A percentile compares a stretch with the other conserved stretches of the same genome.
These are phyloP conservation scores for Phocoena phocoena DNA, from an alignment of 2,113 vertebrate genomes.

Conservation along the genomic window DNA sequence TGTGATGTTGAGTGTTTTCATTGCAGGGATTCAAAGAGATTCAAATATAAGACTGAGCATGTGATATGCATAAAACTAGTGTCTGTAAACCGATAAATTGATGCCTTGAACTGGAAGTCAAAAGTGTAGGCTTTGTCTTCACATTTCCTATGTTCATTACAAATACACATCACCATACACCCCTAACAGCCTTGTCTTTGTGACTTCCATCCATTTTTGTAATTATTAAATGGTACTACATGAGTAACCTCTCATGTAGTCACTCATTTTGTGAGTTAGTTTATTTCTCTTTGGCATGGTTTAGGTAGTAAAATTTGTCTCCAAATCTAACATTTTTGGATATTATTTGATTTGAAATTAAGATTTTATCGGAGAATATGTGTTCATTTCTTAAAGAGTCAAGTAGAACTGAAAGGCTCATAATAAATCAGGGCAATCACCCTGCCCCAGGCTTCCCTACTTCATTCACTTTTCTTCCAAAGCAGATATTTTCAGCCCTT, in stretches of 20 bases:
- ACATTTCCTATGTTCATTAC: background rate
- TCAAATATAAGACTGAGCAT: background rate
- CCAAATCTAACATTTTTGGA: background rate
- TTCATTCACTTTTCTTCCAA: background rate
- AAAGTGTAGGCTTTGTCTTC: background rate
- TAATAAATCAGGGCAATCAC: background rate
- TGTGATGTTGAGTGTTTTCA: background rate
- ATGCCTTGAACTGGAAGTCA: background rate
- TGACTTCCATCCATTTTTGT: background rate
- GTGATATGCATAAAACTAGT: background rate
- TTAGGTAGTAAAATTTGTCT: slow-evolving; percentile 21
- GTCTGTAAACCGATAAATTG: background rate
- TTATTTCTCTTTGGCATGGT: slow-evolving; percentile 16
- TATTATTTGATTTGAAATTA: slow-evolving; percentile 7
- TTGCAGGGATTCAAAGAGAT: slow-evolving; percentile 20
- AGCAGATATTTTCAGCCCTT: background rate
- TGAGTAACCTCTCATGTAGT: background rate
- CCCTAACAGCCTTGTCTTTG: background rate
- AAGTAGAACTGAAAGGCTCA: background rate
- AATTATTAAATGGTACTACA: background rate
- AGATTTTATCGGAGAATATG: slow-evolving; percentile 5
- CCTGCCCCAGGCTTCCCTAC: background rate
- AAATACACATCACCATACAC: background rate
- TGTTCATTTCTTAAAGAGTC: background rate
- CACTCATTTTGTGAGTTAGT: background rate